A percentile compares a stretch with the other conserved stretches of the same genome.
phyloP scores from a whole-genome alignment of 2,797 vertebrate species.

The Sebastes dallii region DNA sequence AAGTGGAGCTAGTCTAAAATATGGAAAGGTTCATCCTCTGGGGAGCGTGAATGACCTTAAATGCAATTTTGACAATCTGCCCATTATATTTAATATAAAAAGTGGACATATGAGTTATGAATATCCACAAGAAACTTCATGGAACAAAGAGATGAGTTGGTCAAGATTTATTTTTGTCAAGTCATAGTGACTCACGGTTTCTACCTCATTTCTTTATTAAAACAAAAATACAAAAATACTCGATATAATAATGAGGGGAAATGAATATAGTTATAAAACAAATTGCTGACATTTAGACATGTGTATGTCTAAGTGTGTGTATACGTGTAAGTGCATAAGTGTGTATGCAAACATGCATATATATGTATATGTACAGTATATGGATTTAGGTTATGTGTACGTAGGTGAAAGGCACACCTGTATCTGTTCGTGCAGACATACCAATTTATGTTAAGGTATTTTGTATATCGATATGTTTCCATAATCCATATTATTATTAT shows the following conservation, averaged over 20 bases:
- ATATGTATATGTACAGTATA: no score
- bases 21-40: neutral
- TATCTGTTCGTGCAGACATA: no score
- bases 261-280: no score
- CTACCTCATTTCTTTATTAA: neutral
- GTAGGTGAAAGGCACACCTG: no score
- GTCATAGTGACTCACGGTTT: neutral
- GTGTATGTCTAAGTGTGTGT: no score
- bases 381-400: no score
- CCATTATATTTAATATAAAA: neutral
- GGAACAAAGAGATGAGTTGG: neutral
- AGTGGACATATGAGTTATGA: neutral
- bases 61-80: neutral
- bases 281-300: no score
- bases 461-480: no score
- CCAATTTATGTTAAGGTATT: no score
- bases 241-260: neutral
- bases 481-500: no score
- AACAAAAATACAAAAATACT: neutral
- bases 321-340: no score
- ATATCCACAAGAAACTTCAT: neutral
- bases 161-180: neutral
- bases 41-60: neutral
- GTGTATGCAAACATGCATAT: no score
- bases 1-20: neutral